Evolutionary conservation across 2,888 invertebrate genomes (phyloP), one percentile per base, ranked within the genome.

Genomic region (Taphrorychus bicolor): DNA sequence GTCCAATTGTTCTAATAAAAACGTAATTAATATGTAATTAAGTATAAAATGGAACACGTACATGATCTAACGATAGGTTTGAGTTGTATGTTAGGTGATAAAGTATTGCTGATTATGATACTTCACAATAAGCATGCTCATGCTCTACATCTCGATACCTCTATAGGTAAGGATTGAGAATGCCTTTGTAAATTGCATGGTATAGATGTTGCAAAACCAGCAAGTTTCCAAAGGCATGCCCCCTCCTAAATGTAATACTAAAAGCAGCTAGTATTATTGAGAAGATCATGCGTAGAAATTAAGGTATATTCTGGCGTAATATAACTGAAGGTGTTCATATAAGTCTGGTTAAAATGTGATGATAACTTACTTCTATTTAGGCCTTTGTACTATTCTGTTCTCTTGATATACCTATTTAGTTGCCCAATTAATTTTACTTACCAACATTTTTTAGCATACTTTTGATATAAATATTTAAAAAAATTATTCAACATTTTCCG

Each of bases 1-100:
- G 85, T 99, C 99, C 90, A 99, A 87, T 95, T 99, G 99, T 84
- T 99, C 99, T 97, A 69, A 41, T n/a, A 57, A n/a, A 5, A 23
- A 52, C 17, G 17, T 40, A 48, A 59, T 49, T 58, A 51, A 45
- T 52, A 41, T 56, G 41, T 59, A 53, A 45, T 32, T 32, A 9
- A 32, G 11, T 11, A 32, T 11, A 32, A 9, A 9, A 11, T 7
- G 32, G 32, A 32, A 32, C 3, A 32, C 32, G 11, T 7, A 32
- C 32, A 11, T 32, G 32, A 32, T 32, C 32, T 32, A 32, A 32
- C 32, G 32, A 32, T 48, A 48, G 23, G 64, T 62, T 48, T 53
- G 53, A 60, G 18, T 49, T 62, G 65, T 69, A 60, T 60, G 42
- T 59, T 48, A 68, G 70, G 71, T 72, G 62, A 68, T 69, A 53